Base-by-base conservation (phyloP, 2,888 invertebrate genomes). In the Myopa testacea region DNA sequence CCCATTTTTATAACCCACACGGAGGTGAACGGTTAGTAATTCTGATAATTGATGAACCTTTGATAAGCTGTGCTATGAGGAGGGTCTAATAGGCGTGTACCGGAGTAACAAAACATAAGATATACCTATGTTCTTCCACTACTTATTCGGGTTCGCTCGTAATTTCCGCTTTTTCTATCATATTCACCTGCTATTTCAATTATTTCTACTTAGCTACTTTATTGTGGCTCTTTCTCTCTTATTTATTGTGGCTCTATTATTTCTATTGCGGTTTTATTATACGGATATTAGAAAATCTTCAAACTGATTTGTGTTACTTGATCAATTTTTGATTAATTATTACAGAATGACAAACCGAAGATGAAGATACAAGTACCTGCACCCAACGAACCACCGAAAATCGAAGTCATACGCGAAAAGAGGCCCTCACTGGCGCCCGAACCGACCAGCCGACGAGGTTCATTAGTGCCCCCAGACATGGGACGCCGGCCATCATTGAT, bases 401-500 rank as follows among this genome's bases (percentile, higher is more conserved):
- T 97, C 86, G 96, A 96, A 89, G 95, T 97, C 50, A 94, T 94
- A 82, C 93, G 93, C 79, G 96, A 96, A 86, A 94, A 93, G 85
- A 95, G 96, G 37, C 96, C 96, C 1, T 96, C 96, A 0, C 88
- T 95, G 82, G 93, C 92, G 63, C 94, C 95, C 63, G 92, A 90
- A 71, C 90, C 91, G 70, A 91, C 92, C 72, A 94, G 94, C 86
- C 91, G 95, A 71, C 92, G 97, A 84, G 97, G 97, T 78, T 97
- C 97, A 73, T 92, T 97, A 79, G 94, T 97, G 87, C 96, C 96
- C 8, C 96, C 96, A 81, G 96, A 96, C 89, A 95, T 94, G 89
- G 94, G 94, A 90, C 93, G 97, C 85, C 93, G 97, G 84, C 96
- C 97, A 83, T 96, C 96, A 84, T 92, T 97, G 84, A 95, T 97